Percentiles rank a stretch among this genome's conserved stretches.
phyloP scores from a whole-genome alignment of 2,797 vertebrate genomes.

The Serranus cabrilla region DNA sequence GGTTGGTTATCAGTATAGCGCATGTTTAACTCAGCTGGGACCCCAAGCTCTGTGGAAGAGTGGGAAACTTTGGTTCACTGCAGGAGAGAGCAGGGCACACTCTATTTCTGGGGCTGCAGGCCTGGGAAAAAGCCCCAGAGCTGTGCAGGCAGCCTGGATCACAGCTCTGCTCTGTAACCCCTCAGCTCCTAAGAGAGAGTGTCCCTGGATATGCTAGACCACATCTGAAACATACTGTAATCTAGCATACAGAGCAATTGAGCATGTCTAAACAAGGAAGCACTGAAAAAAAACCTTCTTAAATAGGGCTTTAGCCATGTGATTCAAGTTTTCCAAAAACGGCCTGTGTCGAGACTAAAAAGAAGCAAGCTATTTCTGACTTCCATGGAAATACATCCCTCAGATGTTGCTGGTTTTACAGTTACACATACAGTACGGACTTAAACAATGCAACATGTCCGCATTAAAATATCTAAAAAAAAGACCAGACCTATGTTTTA shows the following conservation, averaged over 20 bases:
- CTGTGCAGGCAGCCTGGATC: conserved; percentile 60
- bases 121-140: conserved; percentile 82
- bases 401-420: not conserved
- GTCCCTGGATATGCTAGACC: conserved; percentile 53
- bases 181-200: conserved; percentile 68
- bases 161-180: conserved; percentile 67
- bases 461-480: too few species aligned
- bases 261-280: conserved; percentile 70
- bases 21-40: conserved; percentile 65
- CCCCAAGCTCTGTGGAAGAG: conserved; percentile 64
- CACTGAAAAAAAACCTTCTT: conserved; percentile 1
- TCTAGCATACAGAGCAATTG: conserved; percentile 27
- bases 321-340: conserved; percentile 40
- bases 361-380: conserved; percentile 37
- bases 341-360: conserved; percentile 25
- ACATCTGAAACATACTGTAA: conserved; percentile 68
- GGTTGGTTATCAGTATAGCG: conserved; percentile 36
- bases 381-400: conserved; percentile 34
- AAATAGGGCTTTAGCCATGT: conserved; percentile 27
- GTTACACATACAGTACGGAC: conserved; percentile 15
- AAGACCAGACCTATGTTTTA: too few species aligned
- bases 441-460: too few species aligned
- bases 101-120: conserved; percentile 82
- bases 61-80: conserved; percentile 71
- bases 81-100: conserved; percentile 59